Base-by-base conservation (phyloP, 1,140 invertebrate genomes). In the Apis dorsata region DNA sequence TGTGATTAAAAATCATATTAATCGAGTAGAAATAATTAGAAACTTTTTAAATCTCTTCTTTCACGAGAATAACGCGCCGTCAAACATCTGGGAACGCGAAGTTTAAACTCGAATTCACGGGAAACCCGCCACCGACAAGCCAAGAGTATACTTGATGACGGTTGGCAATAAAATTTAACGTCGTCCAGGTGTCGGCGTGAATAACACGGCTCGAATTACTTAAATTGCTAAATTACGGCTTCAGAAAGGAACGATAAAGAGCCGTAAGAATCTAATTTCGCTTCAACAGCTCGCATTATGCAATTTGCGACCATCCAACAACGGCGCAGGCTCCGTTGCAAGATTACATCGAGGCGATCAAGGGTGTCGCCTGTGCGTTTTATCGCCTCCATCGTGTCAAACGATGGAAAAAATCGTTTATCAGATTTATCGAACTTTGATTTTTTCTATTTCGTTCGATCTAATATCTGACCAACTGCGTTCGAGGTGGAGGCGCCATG, bases 191-290 rank as follows among this genome's bases (percentile, higher is more conserved):
- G 70, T 57, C 17, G 28, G 9, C 51, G 53, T 24, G 70, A 72
- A 34, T 24, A 57, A 24, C 5, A 24, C 5, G 5, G 51, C 24
- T 57, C 19, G 17, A 72, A 72, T 72, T 55, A 72, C 51, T 4
- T 34, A 19, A 72, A 72, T 72, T 57, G 51, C 17, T 55, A 72
- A 72, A 72, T 72, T 72, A 72, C 51, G 53, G 0, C 19, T 28
- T 19, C 19, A 13, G 53, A 72, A 24, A 19, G 12, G 57, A 15
- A 59, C 55, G 15, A 28, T 60, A 44, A 60, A 60, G 55, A 44
- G 4, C 2, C 8, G 8, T 59, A 21, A 74, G 19, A 44, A 74
- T 74, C 19, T 34, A 74, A 74, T 74, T 34, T 57, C 19, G 70
- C 28, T 60, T n/a, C 10, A 60, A 59, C 72, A 13, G 34, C 28